These are phyloP conservation scores for Kryptopterus vitreolus DNA, from an alignment of 2,797 vertebrate genomes.

Conservation along the genomic window DNA sequence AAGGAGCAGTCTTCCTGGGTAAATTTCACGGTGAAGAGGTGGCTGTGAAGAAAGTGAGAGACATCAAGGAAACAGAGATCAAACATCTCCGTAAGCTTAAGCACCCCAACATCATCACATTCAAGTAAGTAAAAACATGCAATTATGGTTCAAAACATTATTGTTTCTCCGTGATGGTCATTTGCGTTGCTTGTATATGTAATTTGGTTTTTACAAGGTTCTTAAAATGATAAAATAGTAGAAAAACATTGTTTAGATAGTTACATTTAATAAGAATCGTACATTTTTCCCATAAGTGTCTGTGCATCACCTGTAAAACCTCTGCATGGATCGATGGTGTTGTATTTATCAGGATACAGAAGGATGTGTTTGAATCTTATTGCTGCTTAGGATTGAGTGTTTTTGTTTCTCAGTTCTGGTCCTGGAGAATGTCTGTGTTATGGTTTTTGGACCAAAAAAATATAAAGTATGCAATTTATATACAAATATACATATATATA, in stretches of 20 bases:
- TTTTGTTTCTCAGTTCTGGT: neutral
- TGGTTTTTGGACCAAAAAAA: neutral
- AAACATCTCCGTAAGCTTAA: slow-evolving; percentile 94
- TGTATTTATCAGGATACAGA: neutral
- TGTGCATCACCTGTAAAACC: neutral
- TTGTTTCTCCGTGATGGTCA: neutral
- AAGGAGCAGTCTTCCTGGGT: slow-evolving; percentile 93
- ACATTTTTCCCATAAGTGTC: no score
- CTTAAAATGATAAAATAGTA: neutral
- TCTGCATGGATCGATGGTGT: no score
- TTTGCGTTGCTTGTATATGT: neutral
- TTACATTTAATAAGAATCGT: neutral
- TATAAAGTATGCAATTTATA: neutral
- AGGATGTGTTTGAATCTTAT: neutral
- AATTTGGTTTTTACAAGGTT: neutral
- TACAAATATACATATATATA: neutral
- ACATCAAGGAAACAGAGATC: slow-evolving; percentile 96
- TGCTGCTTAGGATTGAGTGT: neutral
- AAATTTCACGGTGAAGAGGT: slow-evolving; percentile 93
- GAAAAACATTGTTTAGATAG: neutral
- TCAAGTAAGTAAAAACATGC: slow-evolving; percentile 79
- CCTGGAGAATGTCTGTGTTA: neutral
- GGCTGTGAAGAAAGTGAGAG: slow-evolving; percentile 93
- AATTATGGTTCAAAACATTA: neutral
- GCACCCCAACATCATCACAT: slow-evolving; percentile 95